phyloP scores from a whole-genome alignment of 2,797 vertebrate species.

The Sus cebifrons region DNA sequence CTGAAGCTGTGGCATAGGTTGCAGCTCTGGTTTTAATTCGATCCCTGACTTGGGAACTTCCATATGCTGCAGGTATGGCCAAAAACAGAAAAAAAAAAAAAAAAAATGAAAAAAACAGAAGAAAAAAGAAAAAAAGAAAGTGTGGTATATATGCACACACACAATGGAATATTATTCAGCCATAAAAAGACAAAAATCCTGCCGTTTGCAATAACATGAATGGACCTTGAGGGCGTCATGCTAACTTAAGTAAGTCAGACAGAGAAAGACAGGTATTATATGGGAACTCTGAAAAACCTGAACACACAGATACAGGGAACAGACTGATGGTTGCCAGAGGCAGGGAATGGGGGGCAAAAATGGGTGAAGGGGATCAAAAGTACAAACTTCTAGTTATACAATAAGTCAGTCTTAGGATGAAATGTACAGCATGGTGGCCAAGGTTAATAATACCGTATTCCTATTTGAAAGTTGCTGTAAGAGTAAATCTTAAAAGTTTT shows the following conservation, averaged over 20 bases:
- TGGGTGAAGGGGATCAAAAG: neutral
- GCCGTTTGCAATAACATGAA: neutral
- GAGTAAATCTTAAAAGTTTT: slow-evolving; percentile 27
- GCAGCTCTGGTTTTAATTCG: too few species aligned
- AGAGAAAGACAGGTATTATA: neutral
- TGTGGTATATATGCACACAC: neutral
- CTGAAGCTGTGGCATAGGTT: too few species aligned
- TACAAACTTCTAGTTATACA: neutral
- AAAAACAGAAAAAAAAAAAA: too few species aligned
- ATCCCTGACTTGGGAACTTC: too few species aligned
- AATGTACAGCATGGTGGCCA: neutral
- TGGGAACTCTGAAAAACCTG: neutral
- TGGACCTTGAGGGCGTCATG: neutral
- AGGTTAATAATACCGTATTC: neutral
- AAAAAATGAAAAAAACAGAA: too few species aligned
- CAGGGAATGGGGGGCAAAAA: neutral
- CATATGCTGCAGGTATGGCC: too few species aligned
- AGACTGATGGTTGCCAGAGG: neutral
- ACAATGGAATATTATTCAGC: neutral
- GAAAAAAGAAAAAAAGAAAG: too few species aligned
- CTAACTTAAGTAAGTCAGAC: neutral
- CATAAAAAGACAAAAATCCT: neutral
- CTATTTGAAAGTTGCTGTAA: neutral
- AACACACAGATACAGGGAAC: neutral
- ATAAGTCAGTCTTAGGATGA: neutral